Conservation (phyloP, 2,797 vertebrate species). For the Pteropus rufus region DNA sequence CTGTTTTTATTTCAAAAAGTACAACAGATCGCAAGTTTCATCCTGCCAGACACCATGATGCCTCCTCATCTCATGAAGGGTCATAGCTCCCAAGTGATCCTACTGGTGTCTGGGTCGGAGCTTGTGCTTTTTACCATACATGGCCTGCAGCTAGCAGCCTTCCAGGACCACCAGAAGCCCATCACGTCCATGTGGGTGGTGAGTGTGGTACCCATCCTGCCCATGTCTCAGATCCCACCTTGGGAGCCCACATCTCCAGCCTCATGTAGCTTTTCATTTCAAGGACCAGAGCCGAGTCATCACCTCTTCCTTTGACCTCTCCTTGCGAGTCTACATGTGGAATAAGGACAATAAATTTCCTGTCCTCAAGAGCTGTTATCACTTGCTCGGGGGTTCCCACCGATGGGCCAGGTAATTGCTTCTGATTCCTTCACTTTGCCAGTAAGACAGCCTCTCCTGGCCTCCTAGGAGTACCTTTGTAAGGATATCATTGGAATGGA, state of each 20-base stretch:
- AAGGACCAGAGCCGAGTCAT: conserved; percentile 83
- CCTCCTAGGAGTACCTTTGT: not conserved
- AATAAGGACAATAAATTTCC: conserved; percentile 78
- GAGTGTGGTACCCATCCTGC: conserved; percentile 50
- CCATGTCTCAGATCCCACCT: accelerated
- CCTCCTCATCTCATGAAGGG: conserved; percentile 80
- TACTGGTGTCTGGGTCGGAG: conserved; percentile 63
- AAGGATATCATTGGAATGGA: not conserved
- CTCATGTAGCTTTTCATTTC: not conserved
- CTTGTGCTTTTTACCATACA: conserved; percentile 84
- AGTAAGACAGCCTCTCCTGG: not conserved
- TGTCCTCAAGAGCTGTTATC: conserved; percentile 83
- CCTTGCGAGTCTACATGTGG: conserved; percentile 83
- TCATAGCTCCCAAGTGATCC: conserved; percentile 81
- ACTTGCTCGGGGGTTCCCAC: conserved; percentile 85
- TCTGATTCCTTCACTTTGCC: not conserved
- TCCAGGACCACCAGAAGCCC: conserved; percentile 86
- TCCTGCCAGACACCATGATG: not conserved
- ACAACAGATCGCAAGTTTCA: conserved; percentile 84
- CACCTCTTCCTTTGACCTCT: conserved; percentile 86
- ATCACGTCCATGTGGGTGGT: conserved; percentile 89
- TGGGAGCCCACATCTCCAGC: not conserved
- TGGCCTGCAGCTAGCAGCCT: conserved; percentile 83
- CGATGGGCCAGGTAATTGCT: conserved; percentile 83
- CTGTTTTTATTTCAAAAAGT: conserved; percentile 33